Evolutionary conservation across 2,797 vertebrate genomes (phyloP), one percentile per base, ranked within the genome.

Genomic region (Erpetoichthys calabaricus): DNA sequence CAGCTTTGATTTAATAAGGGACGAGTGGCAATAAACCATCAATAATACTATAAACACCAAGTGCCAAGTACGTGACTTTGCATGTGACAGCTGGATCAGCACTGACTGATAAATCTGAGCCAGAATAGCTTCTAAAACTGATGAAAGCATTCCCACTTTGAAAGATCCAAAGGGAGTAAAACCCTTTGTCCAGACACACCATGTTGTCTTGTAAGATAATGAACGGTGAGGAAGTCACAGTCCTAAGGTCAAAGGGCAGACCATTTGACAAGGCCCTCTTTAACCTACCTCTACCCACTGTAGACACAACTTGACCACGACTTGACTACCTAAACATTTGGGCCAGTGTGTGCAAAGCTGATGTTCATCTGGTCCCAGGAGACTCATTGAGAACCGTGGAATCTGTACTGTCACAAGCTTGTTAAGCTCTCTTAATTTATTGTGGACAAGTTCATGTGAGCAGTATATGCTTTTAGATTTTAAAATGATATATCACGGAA

Each of bases 211-310:
- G 68, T 67, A 65, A 74, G 75, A 69, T 73, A 64, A 72, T 67
- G 71, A 63, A 51, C 63, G 44, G 51, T 60, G 59, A 60, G 59
- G 53, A 45, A n/a, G 56, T 62, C 61, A 65, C 68, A 66, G 68
- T 75, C 79, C 73, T 59, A 57, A 7, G 60, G 75, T 78, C 77
- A 73, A 75, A 75, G 69, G 64, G 25, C 25, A 25, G 25, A 25
- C 25, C 25, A 25, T 25, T 25, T 25, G 25, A 25, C 25, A 25
- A 25, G 2, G 25, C 25, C 25, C 25, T 25, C 25, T 25, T 25
- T 25, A 25, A 25, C 25, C 25, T 25, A 25, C 25, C 2, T 25
- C 25, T 25, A 25, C 25, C 25, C 25, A 25, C 25, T 25, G 25
- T 25, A 25, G 25, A 25, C 25, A 25, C 25, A 25, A 25, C 25